Percentiles rank a stretch among this genome's conserved stretches.
These are phyloP conservation scores for Spialia ferax DNA, from an alignment of 2,888 invertebrate genomes.

Conservation along the genomic window DNA sequence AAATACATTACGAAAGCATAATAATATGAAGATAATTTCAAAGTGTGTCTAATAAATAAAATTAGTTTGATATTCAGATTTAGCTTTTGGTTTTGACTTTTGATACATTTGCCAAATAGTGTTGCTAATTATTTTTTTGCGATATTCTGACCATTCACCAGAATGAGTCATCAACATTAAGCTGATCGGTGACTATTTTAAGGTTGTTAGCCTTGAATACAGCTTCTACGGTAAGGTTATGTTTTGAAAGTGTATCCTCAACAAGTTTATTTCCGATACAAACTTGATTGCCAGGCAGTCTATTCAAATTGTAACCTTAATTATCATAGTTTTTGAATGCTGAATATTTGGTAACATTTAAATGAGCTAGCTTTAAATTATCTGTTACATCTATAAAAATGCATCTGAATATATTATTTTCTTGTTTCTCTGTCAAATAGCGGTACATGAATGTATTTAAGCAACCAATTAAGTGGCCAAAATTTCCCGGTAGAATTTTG, in stretches of 20 bases:
- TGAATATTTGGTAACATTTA: background rate
- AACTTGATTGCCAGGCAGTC: conserved; percentile 15
- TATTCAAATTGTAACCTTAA: conserved; percentile 14
- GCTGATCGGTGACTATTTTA: conserved; percentile 42
- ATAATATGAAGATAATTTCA: too few species aligned
- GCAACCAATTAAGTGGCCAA: conserved; percentile 1
- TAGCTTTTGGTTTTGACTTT: background rate
- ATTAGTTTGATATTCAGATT: background rate
- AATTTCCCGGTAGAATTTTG: background rate
- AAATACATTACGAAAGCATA: too few species aligned
- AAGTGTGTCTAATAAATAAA: background rate
- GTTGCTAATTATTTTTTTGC: conserved; percentile 47
- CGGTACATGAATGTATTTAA: background rate
- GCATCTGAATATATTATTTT: background rate
- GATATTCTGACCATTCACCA: conserved; percentile 49
- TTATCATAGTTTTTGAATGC: conserved; percentile 3
- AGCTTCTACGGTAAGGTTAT: conserved; percentile 42
- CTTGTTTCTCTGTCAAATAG: background rate
- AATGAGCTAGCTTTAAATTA: background rate
- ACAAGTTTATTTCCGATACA: conserved; percentile 35
- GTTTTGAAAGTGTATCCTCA: conserved; percentile 43
- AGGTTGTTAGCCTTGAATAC: conserved; percentile 46
- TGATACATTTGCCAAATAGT: background rate
- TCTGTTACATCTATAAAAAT: background rate
- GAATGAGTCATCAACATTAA: conserved; percentile 45